Evolutionary conservation across 2,113 vertebrate species (phyloP), one percentile per base, ranked within the genome.

Genomic region (Lathamus discolor): DNA sequence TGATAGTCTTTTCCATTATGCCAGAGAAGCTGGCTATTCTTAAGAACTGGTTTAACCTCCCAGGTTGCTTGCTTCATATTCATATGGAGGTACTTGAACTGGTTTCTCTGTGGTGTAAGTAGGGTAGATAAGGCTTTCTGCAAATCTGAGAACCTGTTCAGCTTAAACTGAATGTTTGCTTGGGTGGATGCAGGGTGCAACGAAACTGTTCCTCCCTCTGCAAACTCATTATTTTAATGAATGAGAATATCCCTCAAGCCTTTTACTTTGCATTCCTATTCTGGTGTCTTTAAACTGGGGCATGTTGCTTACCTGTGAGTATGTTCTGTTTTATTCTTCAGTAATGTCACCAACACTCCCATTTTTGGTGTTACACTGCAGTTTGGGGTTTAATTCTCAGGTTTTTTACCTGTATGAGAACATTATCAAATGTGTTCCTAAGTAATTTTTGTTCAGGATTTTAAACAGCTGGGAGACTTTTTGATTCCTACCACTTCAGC

Each of bases 1-100:
- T 16, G 39, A 33, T 19, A 37, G 46, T 52, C 19, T 90, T 46
- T 83, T 86, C 54, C 35, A 75, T 91, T 83, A 29, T 44, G 5
- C 64, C 22, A 27, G 49, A 55, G 82, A 55, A 74, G 7, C 61
- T 83, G 66, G 1, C 61, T 93, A 20, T 75, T 78, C 29, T 75
- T 90, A 68, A 80, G 73, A 96, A 90, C 94, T 75, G 75, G 93
- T 87, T 94, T 89, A 73, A 37, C 96, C 31, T 95, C 90, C 29
- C 55, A 28, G 41, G 16, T 67, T 73, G 52, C 78, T 96, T 88
- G 41, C 39, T 92, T 89, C 59, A 44, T 37, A 49, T 93, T 88
- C 54, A 20, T 64, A 14, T 19, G 49, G 75, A 84, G 85, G 59
- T 84, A 62, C 67, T 74, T 85, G 48, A 96, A 83, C 96, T 91